Evolutionary conservation across 1,140 invertebrate genomes (phyloP).

Genomic region (Maniola jurtina): DNA sequence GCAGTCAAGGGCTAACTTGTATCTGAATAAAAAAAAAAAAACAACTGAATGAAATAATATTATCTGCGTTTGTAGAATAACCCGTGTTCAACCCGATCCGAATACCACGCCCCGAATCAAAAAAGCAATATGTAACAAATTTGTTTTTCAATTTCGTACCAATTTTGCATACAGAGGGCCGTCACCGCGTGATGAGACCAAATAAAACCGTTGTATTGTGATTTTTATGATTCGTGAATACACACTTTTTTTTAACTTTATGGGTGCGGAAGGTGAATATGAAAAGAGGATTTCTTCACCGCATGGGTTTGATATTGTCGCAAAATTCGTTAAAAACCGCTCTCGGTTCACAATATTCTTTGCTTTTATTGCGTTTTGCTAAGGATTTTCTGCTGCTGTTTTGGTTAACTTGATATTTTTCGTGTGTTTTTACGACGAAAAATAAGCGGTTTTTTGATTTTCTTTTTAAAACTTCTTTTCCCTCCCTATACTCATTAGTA

Average conservation of each 20-base stretch:
- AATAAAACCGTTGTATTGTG: conserved; percentile 65
- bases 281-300: conserved; percentile 52
- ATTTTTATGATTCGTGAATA: conserved; percentile 70
- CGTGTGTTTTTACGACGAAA: too few relatives aligned
- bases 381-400: background rate
- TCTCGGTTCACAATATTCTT: background rate
- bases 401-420: conserved; percentile 1
- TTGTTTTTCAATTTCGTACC: conserved; percentile 78
- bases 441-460: too few relatives aligned
- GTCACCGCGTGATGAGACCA: conserved; percentile 37
- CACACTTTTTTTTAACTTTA: conserved; percentile 46
- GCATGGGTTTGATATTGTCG: conserved; percentile 45
- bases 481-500: too few relatives aligned
- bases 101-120: conserved; percentile 56
- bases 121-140: conserved; percentile 77
- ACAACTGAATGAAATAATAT: background rate
- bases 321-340: conserved; percentile 40
- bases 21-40: too few relatives aligned
- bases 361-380: conserved; percentile 3
- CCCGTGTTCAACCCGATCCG: conserved; percentile 30
- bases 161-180: conserved; percentile 72
- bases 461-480: too few relatives aligned
- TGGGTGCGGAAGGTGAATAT: conserved; percentile 55
- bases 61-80: conserved; percentile 34
- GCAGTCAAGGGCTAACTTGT: too few relatives aligned